Evolutionary conservation across 2,797 vertebrate genomes (phyloP).

Genomic region (Cryptoprocta ferox): DNA sequence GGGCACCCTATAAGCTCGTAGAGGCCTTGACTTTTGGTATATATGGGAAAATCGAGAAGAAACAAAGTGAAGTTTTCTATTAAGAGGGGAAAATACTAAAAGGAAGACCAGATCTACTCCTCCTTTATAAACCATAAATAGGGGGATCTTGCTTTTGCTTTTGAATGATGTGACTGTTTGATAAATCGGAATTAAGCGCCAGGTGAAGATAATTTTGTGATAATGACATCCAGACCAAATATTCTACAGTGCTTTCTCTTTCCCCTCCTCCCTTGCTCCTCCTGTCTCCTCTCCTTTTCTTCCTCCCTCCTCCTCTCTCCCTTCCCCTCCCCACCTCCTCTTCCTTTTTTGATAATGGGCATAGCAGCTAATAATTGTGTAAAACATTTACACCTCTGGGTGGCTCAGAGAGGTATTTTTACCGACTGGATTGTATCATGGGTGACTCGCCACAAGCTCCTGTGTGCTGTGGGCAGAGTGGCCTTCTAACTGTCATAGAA

Average conservation of each 20-base stretch:
- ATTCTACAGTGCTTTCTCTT: background rate
- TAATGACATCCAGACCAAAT: background rate
- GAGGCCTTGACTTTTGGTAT: background rate
- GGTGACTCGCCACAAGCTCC: background rate
- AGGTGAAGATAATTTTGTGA: background rate
- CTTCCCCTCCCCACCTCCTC: too few species aligned
- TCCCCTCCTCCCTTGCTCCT: background rate
- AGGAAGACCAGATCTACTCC: background rate
- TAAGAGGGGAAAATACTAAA: background rate
- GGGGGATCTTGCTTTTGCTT: background rate
- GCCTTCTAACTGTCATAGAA: background rate
- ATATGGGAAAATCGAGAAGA: background rate
- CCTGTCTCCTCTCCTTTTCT: too few species aligned
- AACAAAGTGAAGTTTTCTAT: background rate
- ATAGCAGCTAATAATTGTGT: background rate
- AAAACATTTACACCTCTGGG: background rate
- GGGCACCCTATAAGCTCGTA: background rate
- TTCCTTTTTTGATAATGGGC: background rate
- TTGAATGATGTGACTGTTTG: background rate
- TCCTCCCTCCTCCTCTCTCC: too few species aligned
- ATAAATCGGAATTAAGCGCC: background rate
- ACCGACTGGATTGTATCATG: background rate
- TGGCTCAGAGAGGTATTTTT: background rate
- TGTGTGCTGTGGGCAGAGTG: background rate
- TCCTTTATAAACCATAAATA: background rate